Base-by-base conservation (phyloP, 2,113 vertebrate genomes). In the Neofelis nebulosa region DNA sequence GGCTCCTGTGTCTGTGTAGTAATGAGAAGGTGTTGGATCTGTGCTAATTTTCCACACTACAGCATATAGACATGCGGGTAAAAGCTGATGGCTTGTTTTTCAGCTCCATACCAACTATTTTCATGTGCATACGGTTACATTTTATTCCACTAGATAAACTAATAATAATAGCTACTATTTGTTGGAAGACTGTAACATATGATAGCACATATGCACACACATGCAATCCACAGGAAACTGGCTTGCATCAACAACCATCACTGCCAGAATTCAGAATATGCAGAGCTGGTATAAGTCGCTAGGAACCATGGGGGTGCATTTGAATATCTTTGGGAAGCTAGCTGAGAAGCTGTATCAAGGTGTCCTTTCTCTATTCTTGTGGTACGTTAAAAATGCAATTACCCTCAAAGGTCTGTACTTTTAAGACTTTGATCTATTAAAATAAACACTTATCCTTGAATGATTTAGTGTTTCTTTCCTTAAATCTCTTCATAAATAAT, bases 81-180 rank as follows among this genome's bases (percentile, higher is more conserved):
- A 81, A 92, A 96, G 31, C 92, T 89, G 81, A 73, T 84, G 41
- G 23, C 41, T 84, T 50, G 33, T 87, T 96, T 82, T 97, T 94
- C 68, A 87, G 16, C 9, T 74, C 9, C 31, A 63, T 69, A 78
- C 5, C 73, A 90, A 78, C 41, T 91, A 31, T 91, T n/a, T 78
- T 90, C 19, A 89, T 45, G 31, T 71, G n/a, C 36, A 50, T 38
- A 14, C 33, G 2, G 4, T 5, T 48, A 83, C 21, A 73, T 90
- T 94, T 36, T 55, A 97, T 85, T 89, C 89, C 41, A 68, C 52
- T 85, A 84, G 52, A 82, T 82, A n/a, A 57, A 85, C 14, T 90
- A 94, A 80, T 48, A 48, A 71, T 12, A 89, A 41, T 45, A 96
- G 38, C 52, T 88, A n/a, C 14, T 73, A 57, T 71, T 92, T 96